Evolutionary conservation across 1,140 invertebrate species (phyloP).

Genomic region (Drosophila parabipectinata): DNA sequence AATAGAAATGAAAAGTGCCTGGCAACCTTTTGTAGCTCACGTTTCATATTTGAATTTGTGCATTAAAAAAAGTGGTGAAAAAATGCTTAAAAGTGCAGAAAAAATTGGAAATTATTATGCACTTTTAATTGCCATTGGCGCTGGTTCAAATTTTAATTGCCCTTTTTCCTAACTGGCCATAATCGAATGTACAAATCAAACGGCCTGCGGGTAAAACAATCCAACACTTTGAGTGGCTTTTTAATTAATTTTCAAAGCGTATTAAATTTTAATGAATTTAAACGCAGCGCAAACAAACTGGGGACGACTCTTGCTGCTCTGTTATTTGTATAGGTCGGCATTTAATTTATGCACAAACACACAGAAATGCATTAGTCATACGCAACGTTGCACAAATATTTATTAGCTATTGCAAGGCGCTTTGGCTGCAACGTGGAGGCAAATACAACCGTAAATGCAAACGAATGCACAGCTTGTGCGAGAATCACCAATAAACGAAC

Average conservation of each 20-base stretch:
- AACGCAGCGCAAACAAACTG: constrained; percentile 58
- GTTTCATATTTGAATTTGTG: constrained; percentile 24
- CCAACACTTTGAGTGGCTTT: constrained; percentile 58
- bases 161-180: constrained; percentile 64
- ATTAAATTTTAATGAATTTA: constrained; percentile 68
- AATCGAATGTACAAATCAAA: constrained; percentile 58
- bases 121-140: constrained; percentile 45
- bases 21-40: constrained; percentile 21
- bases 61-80: constrained; percentile 1
- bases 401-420: constrained; percentile 60
- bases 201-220: constrained; percentile 6
- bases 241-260: constrained; percentile 62
- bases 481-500: constrained; percentile 45
- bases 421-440: constrained; percentile 6
- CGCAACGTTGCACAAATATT: constrained; percentile 73
- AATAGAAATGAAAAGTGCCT: constrained; percentile 50
- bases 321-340: constrained; percentile 26
- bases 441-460: constrained; percentile 20
- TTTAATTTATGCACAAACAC: constrained; percentile 70
- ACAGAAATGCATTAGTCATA: constrained; percentile 53
- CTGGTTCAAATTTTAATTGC: constrained; percentile 42
- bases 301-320: constrained; percentile 24
- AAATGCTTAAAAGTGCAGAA: not conserved
- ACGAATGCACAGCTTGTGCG: constrained; percentile 1
- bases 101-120: constrained; percentile 20